Percentiles rank a stretch among this genome's conserved stretches.
These are phyloP conservation scores for Conus ventricosus DNA, from an alignment of 1,140 invertebrate genomes.

Conservation along the genomic window DNA sequence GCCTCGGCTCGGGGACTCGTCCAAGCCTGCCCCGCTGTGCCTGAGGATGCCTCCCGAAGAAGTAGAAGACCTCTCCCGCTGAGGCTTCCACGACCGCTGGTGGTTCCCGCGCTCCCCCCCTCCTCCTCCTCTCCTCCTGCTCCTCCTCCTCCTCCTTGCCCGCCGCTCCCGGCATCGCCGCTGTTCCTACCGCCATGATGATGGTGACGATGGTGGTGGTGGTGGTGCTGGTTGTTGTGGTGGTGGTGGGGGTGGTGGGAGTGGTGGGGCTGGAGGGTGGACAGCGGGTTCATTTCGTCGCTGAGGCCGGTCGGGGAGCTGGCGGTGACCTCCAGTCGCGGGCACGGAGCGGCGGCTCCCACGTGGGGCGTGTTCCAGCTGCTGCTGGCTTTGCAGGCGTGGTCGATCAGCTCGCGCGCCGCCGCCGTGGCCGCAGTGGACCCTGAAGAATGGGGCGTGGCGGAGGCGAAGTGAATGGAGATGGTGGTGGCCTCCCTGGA, in stretches of 20 bases:
- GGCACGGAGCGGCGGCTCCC: background rate
- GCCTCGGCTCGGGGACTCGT: conserved; percentile 12
- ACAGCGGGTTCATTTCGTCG: conserved; percentile 62
- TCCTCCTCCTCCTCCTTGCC: conserved; percentile 10
- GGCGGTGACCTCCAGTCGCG: background rate
- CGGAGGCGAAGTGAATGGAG: conserved; percentile 72
- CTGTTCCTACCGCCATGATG: conserved; percentile 18
- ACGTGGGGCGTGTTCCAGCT: conserved; percentile 27
- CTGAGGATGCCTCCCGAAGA: background rate
- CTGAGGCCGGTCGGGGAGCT: background rate
- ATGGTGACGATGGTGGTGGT: background rate
- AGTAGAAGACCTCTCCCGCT: background rate
- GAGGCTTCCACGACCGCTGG: background rate
- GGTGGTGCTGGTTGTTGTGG: conserved; percentile 17
- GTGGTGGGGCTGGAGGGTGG: conserved; percentile 3
- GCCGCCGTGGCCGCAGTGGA: conserved; percentile 3
- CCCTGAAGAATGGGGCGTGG: conserved; percentile 43
- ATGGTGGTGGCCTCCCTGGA: conserved; percentile 76
- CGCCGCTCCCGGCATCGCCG: background rate
- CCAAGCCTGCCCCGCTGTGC: background rate
- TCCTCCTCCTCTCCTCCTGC: conserved; percentile 23
- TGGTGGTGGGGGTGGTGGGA: conserved; percentile 67
- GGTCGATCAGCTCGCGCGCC: conserved; percentile 28
- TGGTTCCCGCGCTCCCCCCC: background rate
- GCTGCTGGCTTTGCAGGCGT: conserved; percentile 30